Conservation (phyloP, 1,140 invertebrate species). For the Scylla paramamosain region DNA sequence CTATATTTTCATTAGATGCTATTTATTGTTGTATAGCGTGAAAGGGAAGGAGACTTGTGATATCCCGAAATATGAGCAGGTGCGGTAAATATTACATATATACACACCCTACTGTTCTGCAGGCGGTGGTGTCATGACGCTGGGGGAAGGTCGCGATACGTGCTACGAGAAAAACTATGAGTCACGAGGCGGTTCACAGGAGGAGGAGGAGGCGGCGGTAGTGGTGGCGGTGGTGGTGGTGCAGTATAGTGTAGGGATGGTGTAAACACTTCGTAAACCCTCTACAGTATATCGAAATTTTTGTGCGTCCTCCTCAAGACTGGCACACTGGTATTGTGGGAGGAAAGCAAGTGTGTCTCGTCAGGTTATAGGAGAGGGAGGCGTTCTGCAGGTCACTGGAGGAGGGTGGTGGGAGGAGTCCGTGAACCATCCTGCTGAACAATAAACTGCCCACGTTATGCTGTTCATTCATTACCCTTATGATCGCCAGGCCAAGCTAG, state of each 20-base stretch:
- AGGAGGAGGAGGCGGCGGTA: background rate
- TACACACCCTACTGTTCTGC: background rate
- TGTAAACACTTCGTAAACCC: background rate
- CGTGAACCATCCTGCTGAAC: conserved; percentile 58
- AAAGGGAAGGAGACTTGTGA: conserved; percentile 34
- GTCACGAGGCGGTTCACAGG: background rate
- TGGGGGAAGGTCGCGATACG: background rate
- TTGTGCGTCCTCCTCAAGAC: background rate
- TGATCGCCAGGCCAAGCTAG: background rate
- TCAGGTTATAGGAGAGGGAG: background rate
- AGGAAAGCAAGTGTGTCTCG: background rate
- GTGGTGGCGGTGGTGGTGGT: conserved; percentile 44
- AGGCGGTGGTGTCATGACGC: background rate
- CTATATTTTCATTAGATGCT: conserved; percentile 26
- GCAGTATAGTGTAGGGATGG: background rate
- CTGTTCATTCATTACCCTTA: background rate
- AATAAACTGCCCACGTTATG: conserved; percentile 63
- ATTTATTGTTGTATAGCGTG: conserved; percentile 43
- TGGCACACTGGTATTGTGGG: too few species aligned
- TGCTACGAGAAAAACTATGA: background rate
- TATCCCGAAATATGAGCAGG: conserved; percentile 45
- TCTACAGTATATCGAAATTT: background rate
- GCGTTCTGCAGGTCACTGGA: background rate
- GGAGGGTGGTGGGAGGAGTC: conserved; percentile 1
- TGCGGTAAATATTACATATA: conserved; percentile 14